Base-by-base conservation (phyloP, 2,113 vertebrate species). In the Crotalus viridis region DNA sequence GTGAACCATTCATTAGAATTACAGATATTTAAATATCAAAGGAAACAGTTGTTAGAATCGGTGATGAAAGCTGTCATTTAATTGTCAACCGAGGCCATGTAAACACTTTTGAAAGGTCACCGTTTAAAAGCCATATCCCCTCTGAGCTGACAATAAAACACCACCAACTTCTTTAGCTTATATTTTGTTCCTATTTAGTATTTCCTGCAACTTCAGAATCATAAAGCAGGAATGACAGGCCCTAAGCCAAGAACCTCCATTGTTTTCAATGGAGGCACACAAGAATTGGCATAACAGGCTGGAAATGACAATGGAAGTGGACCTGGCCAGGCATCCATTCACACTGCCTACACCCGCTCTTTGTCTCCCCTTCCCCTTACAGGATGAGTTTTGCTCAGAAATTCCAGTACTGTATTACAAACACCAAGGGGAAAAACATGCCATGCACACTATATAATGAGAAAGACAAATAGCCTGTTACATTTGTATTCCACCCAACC, bases 261-360 rank as follows among this genome's bases (percentile, higher is more conserved):
- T 93, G 92, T 93, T 93, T 93, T 93, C 88, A 93, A 93, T 93
- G 92, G 55, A 90, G 81, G 74, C 88, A 86, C 88, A 26, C 12
- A 39, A 61, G 46, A 90, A 90, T 22, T 93, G 92, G 92, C 92
- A 90, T 22, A 56, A 43, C 56, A 87, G 10, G 26, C 74, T 90
- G 81, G 91, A 92, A 89, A 48, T 92, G 91, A 92, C 61, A 89
- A 64, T 89, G 52, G 89, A 64, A 61, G 88, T 59, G 24, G 92
- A 89, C 48, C n/a, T 8, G 48, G 39, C 52, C 87, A 57, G 74
- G 92, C 88, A 86, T 85, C 88, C 46, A 54, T 54, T 87, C 87
- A 33, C 57, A 51, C 46, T 61, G 33, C 43, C 33, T 15, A 43
- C 59, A 5, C 86, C 85, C 39, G 15, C 59, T 69, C 59, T 26